phyloP scores from a whole-genome alignment of 2,113 vertebrate genomes.

The Neopipo cinnamomea region DNA sequence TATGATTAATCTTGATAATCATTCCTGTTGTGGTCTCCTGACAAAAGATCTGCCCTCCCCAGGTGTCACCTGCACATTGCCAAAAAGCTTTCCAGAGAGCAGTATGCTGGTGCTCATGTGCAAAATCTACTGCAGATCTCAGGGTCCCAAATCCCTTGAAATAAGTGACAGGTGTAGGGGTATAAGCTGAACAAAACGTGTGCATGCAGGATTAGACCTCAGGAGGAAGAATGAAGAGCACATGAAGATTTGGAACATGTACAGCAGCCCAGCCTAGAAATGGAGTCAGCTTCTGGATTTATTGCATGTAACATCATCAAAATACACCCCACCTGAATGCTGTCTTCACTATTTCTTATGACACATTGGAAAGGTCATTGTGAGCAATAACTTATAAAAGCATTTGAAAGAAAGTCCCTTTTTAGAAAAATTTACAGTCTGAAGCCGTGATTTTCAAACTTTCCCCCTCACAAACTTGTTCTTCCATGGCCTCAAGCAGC shows the following conservation, averaged over 20 bases:
- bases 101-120: not conserved
- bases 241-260: not conserved
- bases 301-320: not conserved
- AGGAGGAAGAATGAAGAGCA: not conserved
- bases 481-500: not conserved
- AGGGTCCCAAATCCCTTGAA: not conserved
- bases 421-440: not conserved
- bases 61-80: accelerated
- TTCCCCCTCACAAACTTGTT: not conserved
- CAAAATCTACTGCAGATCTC: not conserved
- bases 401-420: not conserved
- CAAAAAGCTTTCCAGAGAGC: not conserved
- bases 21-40: not conserved
- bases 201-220: not conserved
- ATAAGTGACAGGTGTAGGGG: not conserved
- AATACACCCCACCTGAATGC: not conserved
- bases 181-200: not conserved
- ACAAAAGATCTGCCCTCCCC: not conserved
- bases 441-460: not conserved
- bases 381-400: not conserved
- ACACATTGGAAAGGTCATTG: not conserved
- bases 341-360: not conserved
- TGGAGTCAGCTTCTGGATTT: not conserved
- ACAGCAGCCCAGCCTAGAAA: not conserved
- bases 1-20: not conserved